Percentiles rank a stretch among this genome's conserved stretches.
Evolutionary conservation across 2,888 invertebrate species (phyloP).

Genomic region (Taenaris catops): DNA sequence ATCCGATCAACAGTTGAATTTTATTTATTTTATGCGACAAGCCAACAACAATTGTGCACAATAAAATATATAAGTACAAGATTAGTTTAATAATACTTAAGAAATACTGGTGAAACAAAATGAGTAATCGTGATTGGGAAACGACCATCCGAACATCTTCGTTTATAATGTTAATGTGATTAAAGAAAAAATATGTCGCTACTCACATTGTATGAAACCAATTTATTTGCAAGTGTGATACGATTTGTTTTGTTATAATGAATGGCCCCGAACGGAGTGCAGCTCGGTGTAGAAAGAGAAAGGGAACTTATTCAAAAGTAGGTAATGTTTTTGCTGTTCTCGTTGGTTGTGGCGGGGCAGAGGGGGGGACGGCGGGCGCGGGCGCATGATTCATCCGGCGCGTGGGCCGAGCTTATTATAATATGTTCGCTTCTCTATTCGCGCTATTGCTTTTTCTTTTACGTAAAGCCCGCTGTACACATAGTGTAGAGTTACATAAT

Average conservation of each 20-base stretch:
- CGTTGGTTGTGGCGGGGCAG: constrained; percentile 45
- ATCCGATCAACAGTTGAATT: too few relatives aligned
- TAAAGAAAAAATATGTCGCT: too few relatives aligned
- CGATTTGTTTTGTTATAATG: constrained; percentile 38
- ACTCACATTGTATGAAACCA: constrained; percentile 1
- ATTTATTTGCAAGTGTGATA: constrained; percentile 16
- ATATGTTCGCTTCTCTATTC: constrained; percentile 53
- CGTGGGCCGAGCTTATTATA: constrained; percentile 74
- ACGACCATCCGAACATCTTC: too few relatives aligned
- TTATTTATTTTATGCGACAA: too few relatives aligned
- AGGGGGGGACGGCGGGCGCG: constrained; percentile 27
- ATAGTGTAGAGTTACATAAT: too few relatives aligned
- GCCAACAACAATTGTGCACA: too few relatives aligned
- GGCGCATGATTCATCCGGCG: constrained; percentile 69
- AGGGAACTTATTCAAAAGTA: constrained; percentile 78
- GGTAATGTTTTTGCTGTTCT: constrained; percentile 78
- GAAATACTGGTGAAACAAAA: too few relatives aligned
- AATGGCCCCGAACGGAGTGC: constrained; percentile 46
- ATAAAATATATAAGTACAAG: too few relatives aligned
- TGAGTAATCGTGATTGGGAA: too few relatives aligned
- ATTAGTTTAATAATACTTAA: too few relatives aligned
- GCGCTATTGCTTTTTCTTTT: constrained; percentile 62
- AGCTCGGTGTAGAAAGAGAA: constrained; percentile 74
- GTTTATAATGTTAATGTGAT: background rate
- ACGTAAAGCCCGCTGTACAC: constrained; percentile 19